These are phyloP conservation scores for Amphibalanus amphitrite DNA, from an alignment of 1,140 invertebrate species.

Conservation along the genomic window DNA sequence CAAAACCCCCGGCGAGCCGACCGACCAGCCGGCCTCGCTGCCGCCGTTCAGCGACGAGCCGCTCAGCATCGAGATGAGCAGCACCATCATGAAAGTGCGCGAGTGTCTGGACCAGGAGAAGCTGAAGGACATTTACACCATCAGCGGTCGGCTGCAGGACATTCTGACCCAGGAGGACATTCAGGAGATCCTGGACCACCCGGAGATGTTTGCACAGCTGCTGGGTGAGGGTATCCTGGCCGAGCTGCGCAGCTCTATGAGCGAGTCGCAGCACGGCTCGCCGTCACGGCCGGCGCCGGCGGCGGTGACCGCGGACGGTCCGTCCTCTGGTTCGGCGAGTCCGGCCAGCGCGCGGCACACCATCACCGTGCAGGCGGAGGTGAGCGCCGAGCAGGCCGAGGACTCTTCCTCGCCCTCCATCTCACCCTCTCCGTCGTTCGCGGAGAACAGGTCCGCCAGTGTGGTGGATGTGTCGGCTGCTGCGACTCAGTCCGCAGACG, in stretches of 20 bases:
- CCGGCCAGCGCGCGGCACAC: not conserved
- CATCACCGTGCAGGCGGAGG: not conserved
- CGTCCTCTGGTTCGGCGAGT: no score
- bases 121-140: conserved; percentile 25
- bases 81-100: conserved; percentile 21
- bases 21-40: conserved; percentile 10
- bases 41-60: conserved; percentile 12
- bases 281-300: no score
- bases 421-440: no score
- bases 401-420: not conserved
- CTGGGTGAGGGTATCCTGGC: not conserved
- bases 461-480: no score
- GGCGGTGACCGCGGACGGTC: no score
- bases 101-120: conserved; percentile 23
- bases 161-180: conserved; percentile 25
- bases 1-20: conserved; percentile 8
- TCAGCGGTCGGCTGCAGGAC: conserved; percentile 25
- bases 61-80: conserved; percentile 19
- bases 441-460: no score
- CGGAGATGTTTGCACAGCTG: conserved; percentile 16
- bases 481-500: no score
- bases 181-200: conserved; percentile 26
- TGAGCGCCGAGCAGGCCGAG: not conserved
- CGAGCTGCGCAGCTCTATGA: not conserved
- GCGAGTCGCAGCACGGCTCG: not conserved